Conservation (phyloP, 2,888 invertebrate species). For the Sepioteuthis lessoniana region DNA sequence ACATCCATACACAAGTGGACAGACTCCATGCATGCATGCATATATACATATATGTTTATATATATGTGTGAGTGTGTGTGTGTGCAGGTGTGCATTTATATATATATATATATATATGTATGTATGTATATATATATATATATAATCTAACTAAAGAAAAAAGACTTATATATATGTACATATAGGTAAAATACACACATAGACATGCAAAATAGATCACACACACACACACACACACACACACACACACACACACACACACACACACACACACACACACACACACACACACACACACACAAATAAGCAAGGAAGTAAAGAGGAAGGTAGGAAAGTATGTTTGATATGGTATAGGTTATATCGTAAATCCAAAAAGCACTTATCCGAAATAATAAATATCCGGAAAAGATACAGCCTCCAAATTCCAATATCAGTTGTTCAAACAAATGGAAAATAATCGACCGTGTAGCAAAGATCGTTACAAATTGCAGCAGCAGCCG, state of each 20-base stretch:
- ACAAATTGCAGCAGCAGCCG: not conserved
- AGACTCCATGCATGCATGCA: not conserved
- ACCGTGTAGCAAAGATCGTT: conserved; percentile 5
- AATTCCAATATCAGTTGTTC: conserved; percentile 33
- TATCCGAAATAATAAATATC: conserved; percentile 33
- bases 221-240: not conserved
- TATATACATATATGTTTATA: not conserved
- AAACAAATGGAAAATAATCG: conserved; percentile 33
- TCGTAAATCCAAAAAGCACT: conserved; percentile 8
- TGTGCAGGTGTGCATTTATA: not conserved
- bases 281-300: not conserved
- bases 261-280: not conserved
- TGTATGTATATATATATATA: no score
- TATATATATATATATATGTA: not conserved
- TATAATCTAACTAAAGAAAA: no score
- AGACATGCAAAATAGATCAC: no score
- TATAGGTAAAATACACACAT: no score
- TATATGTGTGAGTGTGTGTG: not conserved
- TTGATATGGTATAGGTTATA: conserved; percentile 20
- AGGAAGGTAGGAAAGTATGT: not conserved
- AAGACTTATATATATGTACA: no score
- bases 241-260: not conserved
- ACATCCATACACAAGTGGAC: no score
- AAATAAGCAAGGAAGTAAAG: not conserved
- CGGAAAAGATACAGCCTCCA: conserved; percentile 33